Percentiles rank a stretch among this genome's conserved stretches.
Conservation (phyloP, 1,140 invertebrate species). For the Helicorthomorpha holstii region DNA sequence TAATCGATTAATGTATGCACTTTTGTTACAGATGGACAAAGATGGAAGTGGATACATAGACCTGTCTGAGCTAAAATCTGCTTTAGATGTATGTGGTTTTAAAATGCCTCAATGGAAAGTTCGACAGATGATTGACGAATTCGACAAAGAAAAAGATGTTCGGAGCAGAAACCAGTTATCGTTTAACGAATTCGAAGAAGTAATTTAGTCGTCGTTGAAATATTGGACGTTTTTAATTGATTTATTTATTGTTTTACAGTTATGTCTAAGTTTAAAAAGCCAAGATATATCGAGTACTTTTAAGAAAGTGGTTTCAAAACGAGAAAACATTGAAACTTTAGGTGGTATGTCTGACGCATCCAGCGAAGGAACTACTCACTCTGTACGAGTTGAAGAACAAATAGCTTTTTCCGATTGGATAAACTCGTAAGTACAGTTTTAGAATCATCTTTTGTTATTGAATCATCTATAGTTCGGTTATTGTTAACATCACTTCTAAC, state of each 20-base stretch:
- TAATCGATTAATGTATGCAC: too few species aligned
- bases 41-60: conserved; percentile 83
- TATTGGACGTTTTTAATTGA: not conserved
- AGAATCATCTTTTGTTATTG: too few species aligned
- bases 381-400: conserved; percentile 85
- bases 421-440: conserved; percentile 41
- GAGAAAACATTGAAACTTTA: conserved; percentile 78
- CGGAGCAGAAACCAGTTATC: conserved; percentile 51
- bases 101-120: conserved; percentile 87
- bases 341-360: conserved; percentile 90
- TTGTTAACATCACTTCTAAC: not conserved
- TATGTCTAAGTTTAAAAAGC: conserved; percentile 73
- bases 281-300: conserved; percentile 79
- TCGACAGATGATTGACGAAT: conserved; percentile 74
- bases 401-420: conserved; percentile 99
- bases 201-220: conserved; percentile 16
- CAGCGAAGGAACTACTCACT: conserved; percentile 83
- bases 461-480: too few species aligned
- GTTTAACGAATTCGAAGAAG: conserved; percentile 66
- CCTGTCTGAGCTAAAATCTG: conserved; percentile 68
- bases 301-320: conserved; percentile 79
- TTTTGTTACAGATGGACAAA: conserved; percentile 65
- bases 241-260: conserved; percentile 28
- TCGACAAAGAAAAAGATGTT: conserved; percentile 46
- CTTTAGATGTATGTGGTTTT: conserved; percentile 75